Evolutionary conservation across 2,113 vertebrate species (phyloP).

Genomic region (Mormyrus lacerda): DNA sequence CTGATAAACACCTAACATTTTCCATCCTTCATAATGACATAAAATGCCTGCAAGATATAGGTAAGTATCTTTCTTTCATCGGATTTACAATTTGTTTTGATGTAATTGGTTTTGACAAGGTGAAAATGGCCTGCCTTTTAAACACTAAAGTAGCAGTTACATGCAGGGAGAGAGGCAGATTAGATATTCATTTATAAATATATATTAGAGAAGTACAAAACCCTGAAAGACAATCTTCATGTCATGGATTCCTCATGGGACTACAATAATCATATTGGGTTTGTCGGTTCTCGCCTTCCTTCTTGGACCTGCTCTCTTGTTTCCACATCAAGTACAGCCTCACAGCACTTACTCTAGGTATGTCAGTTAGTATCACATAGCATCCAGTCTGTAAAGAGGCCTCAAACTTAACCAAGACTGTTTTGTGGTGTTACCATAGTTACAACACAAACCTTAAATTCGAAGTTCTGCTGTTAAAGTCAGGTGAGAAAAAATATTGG

Average conservation of each 20-base stretch:
- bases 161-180: slow-evolving; percentile 33
- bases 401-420: slow-evolving; percentile 28
- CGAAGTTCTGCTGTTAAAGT: slow-evolving; percentile 25
- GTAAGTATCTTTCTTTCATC: slow-evolving; percentile 32
- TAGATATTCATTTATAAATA: slow-evolving; percentile 27
- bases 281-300: not conserved
- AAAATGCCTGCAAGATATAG: slow-evolving; percentile 30
- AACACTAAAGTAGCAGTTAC: slow-evolving; percentile 30
- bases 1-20: slow-evolving; percentile 44
- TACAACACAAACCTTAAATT: slow-evolving; percentile 28
- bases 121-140: slow-evolving; percentile 29
- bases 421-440: slow-evolving; percentile 37
- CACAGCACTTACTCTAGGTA: slow-evolving; percentile 13
- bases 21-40: slow-evolving; percentile 39
- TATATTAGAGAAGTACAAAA: slow-evolving; percentile 6
- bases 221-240: not conserved
- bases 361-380: not conserved
- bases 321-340: slow-evolving; percentile 27
- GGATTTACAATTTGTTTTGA: slow-evolving; percentile 40
- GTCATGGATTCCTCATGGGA: not conserved
- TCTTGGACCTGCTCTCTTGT: slow-evolving; percentile 12
- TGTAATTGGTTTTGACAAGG: slow-evolving; percentile 34
- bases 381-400: slow-evolving; percentile 3
- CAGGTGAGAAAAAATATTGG: slow-evolving; percentile 29
- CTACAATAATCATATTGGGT: not conserved